These are phyloP conservation scores for Eustalomyia histrio DNA, from an alignment of 2,888 invertebrate species.

Conservation along the genomic window DNA sequence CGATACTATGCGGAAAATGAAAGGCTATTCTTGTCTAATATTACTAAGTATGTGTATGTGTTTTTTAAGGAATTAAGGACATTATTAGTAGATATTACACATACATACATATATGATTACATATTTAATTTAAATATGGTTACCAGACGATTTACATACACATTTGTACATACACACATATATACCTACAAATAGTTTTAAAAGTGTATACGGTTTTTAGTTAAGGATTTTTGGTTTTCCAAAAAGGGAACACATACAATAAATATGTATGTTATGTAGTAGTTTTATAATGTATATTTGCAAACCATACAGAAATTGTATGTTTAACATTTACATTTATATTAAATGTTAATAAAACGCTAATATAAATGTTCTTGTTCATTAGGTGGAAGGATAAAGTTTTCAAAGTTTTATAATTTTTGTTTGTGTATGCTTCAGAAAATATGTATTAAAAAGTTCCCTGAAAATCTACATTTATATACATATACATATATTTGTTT, in stretches of 20 bases:
- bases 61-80: constrained; percentile 61
- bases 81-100: constrained; percentile 57
- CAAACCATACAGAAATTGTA: constrained; percentile 36
- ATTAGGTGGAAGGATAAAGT: not conserved
- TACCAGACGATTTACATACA: constrained; percentile 52
- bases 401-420: not conserved
- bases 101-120: constrained; percentile 4
- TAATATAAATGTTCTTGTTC: constrained; percentile 37
- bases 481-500: no score
- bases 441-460: not conserved
- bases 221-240: constrained; percentile 48
- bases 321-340: constrained; percentile 43
- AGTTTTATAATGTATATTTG: constrained; percentile 27
- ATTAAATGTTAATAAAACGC: constrained; percentile 64
- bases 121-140: constrained; percentile 55
- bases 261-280: constrained; percentile 38
- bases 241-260: not conserved
- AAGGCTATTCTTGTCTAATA: constrained; percentile 1
- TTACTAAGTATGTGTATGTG: constrained; percentile 2
- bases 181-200: constrained; percentile 11
- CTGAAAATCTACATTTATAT: no score
- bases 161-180: constrained; percentile 10
- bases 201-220: constrained; percentile 58
- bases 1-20: constrained; percentile 26
- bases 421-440: not conserved